Percentiles rank a stretch among this genome's conserved stretches.
Evolutionary conservation across 2,888 invertebrate species (phyloP).

Genomic region (Ochropleura leucogaster): DNA sequence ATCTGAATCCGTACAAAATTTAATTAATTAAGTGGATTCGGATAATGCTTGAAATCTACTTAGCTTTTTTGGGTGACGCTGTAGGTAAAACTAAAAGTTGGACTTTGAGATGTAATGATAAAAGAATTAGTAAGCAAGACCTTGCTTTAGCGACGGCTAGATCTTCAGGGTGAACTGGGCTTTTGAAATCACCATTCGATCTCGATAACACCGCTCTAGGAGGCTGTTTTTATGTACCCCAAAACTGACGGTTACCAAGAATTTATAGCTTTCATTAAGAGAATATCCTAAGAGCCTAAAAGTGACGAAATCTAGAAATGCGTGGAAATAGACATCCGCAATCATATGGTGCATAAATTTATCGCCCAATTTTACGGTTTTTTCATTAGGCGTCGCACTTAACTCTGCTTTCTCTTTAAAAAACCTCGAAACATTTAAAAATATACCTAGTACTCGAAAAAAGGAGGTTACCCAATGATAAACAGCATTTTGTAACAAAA

Average conservation of each 20-base stretch:
- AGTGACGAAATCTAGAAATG: background rate
- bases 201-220: background rate
- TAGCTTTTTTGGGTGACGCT: background rate
- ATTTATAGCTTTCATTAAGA: background rate
- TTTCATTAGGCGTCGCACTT: background rate
- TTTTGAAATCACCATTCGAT: background rate
- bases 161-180: background rate
- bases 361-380: background rate
- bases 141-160: background rate
- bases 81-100: background rate
- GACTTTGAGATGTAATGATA: background rate
- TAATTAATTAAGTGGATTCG: background rate
- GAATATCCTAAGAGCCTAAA: no score
- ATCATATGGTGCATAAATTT: background rate
- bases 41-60: background rate
- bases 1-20: constrained; percentile 12
- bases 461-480: constrained; percentile 28
- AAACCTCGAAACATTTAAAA: constrained; percentile 2
- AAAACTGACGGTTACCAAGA: background rate
- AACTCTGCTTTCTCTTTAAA: background rate
- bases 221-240: background rate
- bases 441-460: constrained; percentile 14
- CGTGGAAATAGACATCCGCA: background rate
- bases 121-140: background rate
- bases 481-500: constrained; percentile 28